Evolutionary conservation across 2,797 vertebrate genomes (phyloP), one percentile per base, ranked within the genome.

Genomic region (Tadarida brasiliensis): DNA sequence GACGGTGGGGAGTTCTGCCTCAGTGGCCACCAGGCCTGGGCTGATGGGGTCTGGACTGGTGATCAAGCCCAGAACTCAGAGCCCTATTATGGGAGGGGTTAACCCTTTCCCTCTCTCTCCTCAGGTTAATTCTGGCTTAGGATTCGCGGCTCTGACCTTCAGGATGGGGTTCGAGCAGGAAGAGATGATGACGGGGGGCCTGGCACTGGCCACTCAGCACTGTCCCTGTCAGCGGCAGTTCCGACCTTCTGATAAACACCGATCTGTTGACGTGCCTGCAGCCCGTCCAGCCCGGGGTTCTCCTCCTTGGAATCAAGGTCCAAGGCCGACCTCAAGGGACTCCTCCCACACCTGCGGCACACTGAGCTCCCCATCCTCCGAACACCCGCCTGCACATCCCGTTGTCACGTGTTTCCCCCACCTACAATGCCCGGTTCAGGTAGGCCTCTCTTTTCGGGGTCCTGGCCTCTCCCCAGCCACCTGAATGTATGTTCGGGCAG

Each of bases 81-180:
- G 47, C 17, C 35, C 17, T 65, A 8, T 9, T 30, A 20, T 11
- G 35, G 39, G 82, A 65, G 7, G 19, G 4, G 0, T 82, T 86
- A 87, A 94, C 33, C 7, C 28, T 84, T 87, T 73, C 71, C 44
- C 91, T 89, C 77, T 94, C 49, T 92, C 44, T 94, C 70, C 61
- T 83, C 89, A 97, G 96, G 26, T 76, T 97, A 94, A 96, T 87
- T 94, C 73, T 68, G 57, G 24, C 8, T 87, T 56, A 47, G 30
- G 85, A 87, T 47, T 26, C 5, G 4, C 0, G 12, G 44, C 44
- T 84, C 91, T 51, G 87, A 56, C 14, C 8, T 67, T 77, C 39
- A 14, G 81, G 20, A 33, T 74, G 63, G 22, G 67, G 35, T 30
- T 83, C 74, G 24, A 35, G 33, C 68, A 77, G 80, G 39, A 95